These are phyloP conservation scores for Epistrophe eligans DNA, from an alignment of 2,888 invertebrate genomes.

Conservation along the genomic window DNA sequence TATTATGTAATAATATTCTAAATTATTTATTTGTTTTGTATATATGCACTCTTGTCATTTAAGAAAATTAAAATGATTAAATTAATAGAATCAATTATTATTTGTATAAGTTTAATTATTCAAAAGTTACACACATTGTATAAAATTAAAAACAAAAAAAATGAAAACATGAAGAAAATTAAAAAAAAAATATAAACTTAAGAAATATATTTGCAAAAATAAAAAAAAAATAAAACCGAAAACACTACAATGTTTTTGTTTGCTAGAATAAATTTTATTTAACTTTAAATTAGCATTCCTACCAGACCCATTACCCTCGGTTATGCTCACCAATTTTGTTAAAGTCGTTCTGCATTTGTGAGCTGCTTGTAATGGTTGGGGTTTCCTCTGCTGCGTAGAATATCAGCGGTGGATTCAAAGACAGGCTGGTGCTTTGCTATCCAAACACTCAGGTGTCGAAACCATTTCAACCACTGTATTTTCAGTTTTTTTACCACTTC, in stretches of 20 bases:
- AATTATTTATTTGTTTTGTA: conserved; percentile 61
- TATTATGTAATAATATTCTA: conserved; percentile 51
- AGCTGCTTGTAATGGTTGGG: too few relatives aligned
- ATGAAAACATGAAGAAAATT: conserved; percentile 28
- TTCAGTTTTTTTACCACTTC: too few relatives aligned
- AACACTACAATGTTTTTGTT: not conserved
- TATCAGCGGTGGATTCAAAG: too few relatives aligned
- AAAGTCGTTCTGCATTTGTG: too few relatives aligned
- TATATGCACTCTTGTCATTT: conserved; percentile 71
- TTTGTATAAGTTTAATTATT: conserved; percentile 59
- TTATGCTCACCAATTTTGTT: too few relatives aligned
- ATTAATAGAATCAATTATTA: conserved; percentile 53
- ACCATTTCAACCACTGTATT: too few relatives aligned
- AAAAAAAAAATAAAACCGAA: conserved; percentile 51
- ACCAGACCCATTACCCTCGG: too few relatives aligned
- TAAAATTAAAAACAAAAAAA: conserved; percentile 50
- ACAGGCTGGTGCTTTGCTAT: too few relatives aligned
- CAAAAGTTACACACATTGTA: conserved; percentile 56
- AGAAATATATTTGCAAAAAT: conserved; percentile 69
- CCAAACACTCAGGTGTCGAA: too few relatives aligned
- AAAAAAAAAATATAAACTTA: conserved; percentile 52
- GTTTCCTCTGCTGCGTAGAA: too few relatives aligned
- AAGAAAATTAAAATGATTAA: conserved; percentile 25
- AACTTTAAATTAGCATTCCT: too few relatives aligned
- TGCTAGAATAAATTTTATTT: not conserved